Evolutionary conservation across 2,888 invertebrate genomes (phyloP).

Genomic region (Drosophila histrio): DNA sequence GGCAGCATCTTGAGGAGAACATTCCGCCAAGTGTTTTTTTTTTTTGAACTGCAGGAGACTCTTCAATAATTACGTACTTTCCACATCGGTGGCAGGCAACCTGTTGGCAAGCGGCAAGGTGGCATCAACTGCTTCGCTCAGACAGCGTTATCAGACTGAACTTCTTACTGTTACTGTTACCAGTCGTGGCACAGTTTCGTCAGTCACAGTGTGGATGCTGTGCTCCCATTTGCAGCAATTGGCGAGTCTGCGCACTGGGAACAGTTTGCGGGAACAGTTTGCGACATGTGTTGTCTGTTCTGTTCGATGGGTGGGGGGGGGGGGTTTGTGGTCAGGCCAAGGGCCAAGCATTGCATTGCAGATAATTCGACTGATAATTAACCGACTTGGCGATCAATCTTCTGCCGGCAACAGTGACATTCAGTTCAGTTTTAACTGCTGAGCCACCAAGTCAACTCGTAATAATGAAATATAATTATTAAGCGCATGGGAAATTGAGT

Average conservation of each 20-base stretch:
- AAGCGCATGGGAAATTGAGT: conserved; percentile 52
- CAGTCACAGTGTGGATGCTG: conserved; percentile 65
- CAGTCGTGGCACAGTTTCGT: not conserved
- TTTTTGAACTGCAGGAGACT: not conserved
- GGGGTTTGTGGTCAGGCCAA: not conserved
- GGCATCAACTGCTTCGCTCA: conserved; percentile 8
- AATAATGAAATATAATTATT: conserved; percentile 70
- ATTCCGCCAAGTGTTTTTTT: conserved; percentile 4
- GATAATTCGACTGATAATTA: conserved; percentile 52
- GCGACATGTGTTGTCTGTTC: no score
- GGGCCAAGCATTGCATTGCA: conserved; percentile 28
- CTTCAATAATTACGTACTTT: conserved; percentile 25
- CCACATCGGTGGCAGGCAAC: conserved; percentile 16
- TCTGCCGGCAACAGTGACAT: conserved; percentile 6
- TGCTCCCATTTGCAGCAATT: conserved; percentile 26
- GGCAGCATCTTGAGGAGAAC: not conserved
- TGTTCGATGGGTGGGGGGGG: conserved; percentile 25
- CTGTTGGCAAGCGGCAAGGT: conserved; percentile 22
- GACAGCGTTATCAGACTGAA: conserved; percentile 32
- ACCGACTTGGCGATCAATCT: conserved; percentile 45
- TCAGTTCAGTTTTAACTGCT: conserved; percentile 19
- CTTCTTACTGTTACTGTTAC: no score
- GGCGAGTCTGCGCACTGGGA: conserved; percentile 55
- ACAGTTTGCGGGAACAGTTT: conserved; percentile 12
- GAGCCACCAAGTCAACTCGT: conserved; percentile 59